Conservation (phyloP, 2,797 vertebrate species). For the Spondyliosoma cantharus region DNA sequence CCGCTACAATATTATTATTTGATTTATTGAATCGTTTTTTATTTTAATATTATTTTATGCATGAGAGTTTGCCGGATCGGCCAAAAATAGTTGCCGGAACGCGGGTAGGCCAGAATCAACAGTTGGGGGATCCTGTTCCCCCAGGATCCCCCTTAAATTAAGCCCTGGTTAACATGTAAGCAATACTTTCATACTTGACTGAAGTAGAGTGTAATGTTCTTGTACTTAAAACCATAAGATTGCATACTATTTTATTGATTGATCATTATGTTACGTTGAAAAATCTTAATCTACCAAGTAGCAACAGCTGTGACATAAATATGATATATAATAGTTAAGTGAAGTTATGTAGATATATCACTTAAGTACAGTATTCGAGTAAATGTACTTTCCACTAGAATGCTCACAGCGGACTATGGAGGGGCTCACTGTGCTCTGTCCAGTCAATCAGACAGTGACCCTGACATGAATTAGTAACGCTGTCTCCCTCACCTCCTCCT, state of each 20-base stretch:
- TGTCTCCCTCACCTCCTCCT: constrained; percentile 15
- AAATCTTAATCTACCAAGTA: background rate
- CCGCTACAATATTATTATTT: no score
- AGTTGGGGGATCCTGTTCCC: no score
- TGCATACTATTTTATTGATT: background rate
- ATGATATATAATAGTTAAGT: background rate
- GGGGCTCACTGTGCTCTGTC: background rate
- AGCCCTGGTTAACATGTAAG: background rate
- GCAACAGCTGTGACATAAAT: no score
- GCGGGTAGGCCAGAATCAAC: no score
- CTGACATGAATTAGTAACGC: constrained; percentile 24
- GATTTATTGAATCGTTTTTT: no score
- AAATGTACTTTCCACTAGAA: no score
- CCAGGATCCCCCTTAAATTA: no score
- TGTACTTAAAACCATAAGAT: background rate
- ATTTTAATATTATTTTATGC: no score
- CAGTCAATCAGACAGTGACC: constrained; percentile 28
- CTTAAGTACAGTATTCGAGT: background rate
- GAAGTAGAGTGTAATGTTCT: background rate
- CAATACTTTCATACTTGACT: background rate
- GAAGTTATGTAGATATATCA: background rate
- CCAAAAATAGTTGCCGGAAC: no score
- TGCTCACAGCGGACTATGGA: background rate
- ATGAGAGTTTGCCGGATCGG: no score
- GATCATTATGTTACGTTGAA: no score